phyloP scores from a whole-genome alignment of 1,140 invertebrate species.

The Bilobella aurantiaca region DNA sequence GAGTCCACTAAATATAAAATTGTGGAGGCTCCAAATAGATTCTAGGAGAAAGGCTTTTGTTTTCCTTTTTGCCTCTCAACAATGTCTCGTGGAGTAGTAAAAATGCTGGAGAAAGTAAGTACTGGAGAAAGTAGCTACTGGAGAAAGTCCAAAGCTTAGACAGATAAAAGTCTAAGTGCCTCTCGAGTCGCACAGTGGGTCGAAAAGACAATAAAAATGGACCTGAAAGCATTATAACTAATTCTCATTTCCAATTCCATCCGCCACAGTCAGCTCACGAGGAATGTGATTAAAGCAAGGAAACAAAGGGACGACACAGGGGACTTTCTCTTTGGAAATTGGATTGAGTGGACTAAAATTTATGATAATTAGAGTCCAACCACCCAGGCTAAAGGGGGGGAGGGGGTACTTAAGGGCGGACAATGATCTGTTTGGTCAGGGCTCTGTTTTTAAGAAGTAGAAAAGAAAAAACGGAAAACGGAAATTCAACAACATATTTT shows the following conservation, averaged over 20 bases:
- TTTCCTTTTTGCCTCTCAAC: background rate
- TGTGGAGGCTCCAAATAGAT: background rate
- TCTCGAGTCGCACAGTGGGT: background rate
- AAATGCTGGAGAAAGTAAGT: background rate
- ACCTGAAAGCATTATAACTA: constrained; percentile 3
- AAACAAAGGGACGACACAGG: too few species aligned
- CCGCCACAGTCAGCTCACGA: background rate
- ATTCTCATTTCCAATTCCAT: constrained; percentile 4
- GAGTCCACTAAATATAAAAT: constrained; percentile 5
- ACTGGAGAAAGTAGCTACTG: too few species aligned
- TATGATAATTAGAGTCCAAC: too few species aligned
- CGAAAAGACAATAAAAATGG: background rate
- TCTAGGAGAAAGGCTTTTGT: too few species aligned
- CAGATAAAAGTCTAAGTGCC: background rate
- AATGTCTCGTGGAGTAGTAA: background rate
- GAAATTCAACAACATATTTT: too few species aligned
- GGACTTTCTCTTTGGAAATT: too few species aligned
- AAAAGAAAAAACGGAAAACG: too few species aligned
- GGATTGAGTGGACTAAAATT: too few species aligned
- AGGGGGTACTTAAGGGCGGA: too few species aligned
- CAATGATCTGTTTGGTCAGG: too few species aligned
- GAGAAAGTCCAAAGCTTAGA: background rate
- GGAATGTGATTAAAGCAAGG: background rate
- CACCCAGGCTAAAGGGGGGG: too few species aligned
- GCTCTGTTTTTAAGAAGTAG: too few species aligned